Conservation (phyloP, 2,797 vertebrate species). For the Percopsis omiscomaycus region DNA sequence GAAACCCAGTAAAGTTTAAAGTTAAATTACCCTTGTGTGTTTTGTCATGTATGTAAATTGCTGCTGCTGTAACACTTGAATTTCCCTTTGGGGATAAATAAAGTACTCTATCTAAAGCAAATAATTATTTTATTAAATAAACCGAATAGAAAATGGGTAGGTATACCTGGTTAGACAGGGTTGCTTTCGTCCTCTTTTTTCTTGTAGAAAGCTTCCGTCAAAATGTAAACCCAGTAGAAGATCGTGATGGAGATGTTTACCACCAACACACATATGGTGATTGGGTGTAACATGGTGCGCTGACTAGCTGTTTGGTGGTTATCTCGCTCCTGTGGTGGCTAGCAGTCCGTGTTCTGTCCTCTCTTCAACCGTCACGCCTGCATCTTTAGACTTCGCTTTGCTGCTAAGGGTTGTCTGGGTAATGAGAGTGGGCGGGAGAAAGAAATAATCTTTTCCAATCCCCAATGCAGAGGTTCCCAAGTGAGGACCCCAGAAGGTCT, state of each 20-base stretch:
- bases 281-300: constrained; percentile 53
- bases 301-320: background rate
- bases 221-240: constrained; percentile 57
- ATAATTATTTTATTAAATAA: background rate
- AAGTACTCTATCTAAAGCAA: background rate
- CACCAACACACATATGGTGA: constrained; percentile 55
- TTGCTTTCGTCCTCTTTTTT: constrained; percentile 35
- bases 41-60: no score
- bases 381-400: no score
- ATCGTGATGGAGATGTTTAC: constrained; percentile 57
- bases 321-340: background rate
- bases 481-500: no score
- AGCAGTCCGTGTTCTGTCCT: background rate
- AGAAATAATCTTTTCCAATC: no score
- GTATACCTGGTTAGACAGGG: background rate
- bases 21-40: no score
- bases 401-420: no score
- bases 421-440: no score
- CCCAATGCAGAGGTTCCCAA: no score
- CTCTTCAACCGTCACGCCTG: background rate
- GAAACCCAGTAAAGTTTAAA: no score
- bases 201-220: constrained; percentile 47
- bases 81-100: no score
- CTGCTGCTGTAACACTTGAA: no score
- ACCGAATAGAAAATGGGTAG: background rate